Conservation (phyloP, 2,888 invertebrate genomes). For the Phrixothrix hirtus region DNA sequence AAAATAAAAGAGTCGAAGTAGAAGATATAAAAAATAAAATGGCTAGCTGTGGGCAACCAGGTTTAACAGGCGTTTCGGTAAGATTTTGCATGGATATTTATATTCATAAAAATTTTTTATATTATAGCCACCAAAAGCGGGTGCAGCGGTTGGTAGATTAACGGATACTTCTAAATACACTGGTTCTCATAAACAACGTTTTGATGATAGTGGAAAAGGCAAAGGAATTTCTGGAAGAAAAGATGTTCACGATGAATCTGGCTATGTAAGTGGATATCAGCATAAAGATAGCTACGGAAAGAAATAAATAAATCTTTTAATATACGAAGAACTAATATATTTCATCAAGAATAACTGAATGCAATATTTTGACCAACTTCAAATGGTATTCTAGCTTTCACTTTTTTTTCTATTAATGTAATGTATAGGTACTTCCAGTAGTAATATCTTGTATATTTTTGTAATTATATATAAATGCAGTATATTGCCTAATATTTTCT, state of each 20-base stretch:
- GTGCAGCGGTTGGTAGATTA: slow-evolving; percentile 69
- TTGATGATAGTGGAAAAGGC: slow-evolving; percentile 82
- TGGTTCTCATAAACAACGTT: slow-evolving; percentile 84
- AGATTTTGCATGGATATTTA: too few relatives aligned
- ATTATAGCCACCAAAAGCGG: slow-evolving; percentile 48
- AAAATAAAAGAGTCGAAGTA: slow-evolving; percentile 78
- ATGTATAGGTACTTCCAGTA: too few relatives aligned
- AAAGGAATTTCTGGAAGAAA: slow-evolving; percentile 84
- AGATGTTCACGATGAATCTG: slow-evolving; percentile 66
- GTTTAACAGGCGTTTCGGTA: slow-evolving; percentile 58
- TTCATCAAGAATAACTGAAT: too few relatives aligned
- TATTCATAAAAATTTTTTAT: too few relatives aligned
- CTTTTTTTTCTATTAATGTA: too few relatives aligned
- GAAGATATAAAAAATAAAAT: slow-evolving; percentile 80
- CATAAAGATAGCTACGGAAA: slow-evolving; percentile 78
- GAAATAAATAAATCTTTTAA: too few relatives aligned
- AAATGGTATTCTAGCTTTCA: too few relatives aligned
- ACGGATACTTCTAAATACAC: slow-evolving; percentile 89
- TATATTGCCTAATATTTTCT: too few relatives aligned
- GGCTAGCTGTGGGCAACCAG: slow-evolving; percentile 79
- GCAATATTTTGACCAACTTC: too few relatives aligned
- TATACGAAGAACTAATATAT: too few relatives aligned
- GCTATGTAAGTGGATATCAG: slow-evolving; percentile 84
- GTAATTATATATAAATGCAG: too few relatives aligned
- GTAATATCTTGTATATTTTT: too few relatives aligned